Percentiles rank a stretch among this genome's conserved stretches.
phyloP scores from a whole-genome alignment of 2,797 vertebrate species.

The Lepus townsendii region DNA sequence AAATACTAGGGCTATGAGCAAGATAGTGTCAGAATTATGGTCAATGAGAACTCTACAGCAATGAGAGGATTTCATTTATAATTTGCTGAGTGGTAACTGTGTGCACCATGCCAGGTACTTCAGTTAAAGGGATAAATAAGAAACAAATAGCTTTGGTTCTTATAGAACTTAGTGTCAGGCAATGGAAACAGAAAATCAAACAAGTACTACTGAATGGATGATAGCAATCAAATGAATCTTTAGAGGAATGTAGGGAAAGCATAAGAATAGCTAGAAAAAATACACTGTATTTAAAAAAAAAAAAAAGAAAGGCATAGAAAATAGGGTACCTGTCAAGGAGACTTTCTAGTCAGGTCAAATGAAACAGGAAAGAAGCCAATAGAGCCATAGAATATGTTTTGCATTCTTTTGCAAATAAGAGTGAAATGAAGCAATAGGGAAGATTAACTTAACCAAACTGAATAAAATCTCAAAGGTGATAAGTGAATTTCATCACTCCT shows the following conservation, averaged over 20 bases:
- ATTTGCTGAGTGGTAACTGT: neutral
- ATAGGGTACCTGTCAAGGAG: neutral
- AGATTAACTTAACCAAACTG: neutral
- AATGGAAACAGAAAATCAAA: neutral
- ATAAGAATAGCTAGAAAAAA: neutral
- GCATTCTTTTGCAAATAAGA: neutral
- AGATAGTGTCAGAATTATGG: neutral
- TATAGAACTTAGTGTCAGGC: neutral
- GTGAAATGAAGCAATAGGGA: neutral
- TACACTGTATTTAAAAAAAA: neutral
- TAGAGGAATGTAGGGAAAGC: neutral
- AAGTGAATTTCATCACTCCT: neutral
- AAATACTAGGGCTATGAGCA: neutral
- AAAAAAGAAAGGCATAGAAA: neutral
- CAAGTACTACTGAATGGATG: neutral
- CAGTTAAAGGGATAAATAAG: neutral
- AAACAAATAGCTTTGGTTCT: neutral
- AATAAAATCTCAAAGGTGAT: slow-evolving; percentile 24
- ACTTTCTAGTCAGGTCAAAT: neutral
- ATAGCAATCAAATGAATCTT: neutral
- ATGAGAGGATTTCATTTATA: neutral
- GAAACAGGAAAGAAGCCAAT: neutral
- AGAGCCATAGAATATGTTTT: neutral
- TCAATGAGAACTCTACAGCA: neutral
- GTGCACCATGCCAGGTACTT: neutral